phyloP scores from a whole-genome alignment of 1,140 invertebrate species.

The Pseudachorutes palmiensis region DNA sequence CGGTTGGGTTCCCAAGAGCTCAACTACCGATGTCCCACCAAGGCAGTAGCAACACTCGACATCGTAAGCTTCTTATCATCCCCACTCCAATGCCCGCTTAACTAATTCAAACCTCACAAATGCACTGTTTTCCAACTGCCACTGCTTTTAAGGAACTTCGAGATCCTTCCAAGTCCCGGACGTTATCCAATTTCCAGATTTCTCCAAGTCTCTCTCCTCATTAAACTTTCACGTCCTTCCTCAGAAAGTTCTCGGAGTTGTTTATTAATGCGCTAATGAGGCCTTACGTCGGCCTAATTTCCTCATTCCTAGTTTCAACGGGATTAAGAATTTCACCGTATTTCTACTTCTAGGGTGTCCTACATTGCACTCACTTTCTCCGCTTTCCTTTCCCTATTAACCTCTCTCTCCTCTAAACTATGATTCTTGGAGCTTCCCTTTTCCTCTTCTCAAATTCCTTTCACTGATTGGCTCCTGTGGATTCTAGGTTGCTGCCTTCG shows the following conservation, averaged over 20 bases:
- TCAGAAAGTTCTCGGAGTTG: too few relatives aligned
- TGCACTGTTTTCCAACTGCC: neutral
- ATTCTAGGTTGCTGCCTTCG: neutral
- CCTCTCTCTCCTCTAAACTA: neutral
- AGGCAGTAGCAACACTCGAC: neutral
- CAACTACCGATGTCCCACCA: neutral
- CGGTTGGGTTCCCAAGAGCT: neutral
- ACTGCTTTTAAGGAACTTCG: neutral
- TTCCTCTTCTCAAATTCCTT: neutral
- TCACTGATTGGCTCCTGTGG: neutral
- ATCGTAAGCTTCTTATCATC: constrained; percentile 9
- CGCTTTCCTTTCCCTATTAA: too few relatives aligned
- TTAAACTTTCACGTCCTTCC: too few relatives aligned
- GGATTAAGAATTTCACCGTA: too few relatives aligned
- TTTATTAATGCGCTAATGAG: too few relatives aligned
- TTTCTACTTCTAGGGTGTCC: too few relatives aligned
- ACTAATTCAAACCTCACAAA: neutral
- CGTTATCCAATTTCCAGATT: neutral
- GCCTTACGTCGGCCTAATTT: too few relatives aligned
- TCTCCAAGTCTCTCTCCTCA: too few relatives aligned
- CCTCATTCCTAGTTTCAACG: too few relatives aligned
- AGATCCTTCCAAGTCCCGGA: neutral
- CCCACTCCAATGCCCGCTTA: neutral
- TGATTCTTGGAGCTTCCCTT: neutral
- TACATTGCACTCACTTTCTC: too few relatives aligned